Conservation (phyloP, 2,797 vertebrate genomes). For the Xenentodon cancila region DNA sequence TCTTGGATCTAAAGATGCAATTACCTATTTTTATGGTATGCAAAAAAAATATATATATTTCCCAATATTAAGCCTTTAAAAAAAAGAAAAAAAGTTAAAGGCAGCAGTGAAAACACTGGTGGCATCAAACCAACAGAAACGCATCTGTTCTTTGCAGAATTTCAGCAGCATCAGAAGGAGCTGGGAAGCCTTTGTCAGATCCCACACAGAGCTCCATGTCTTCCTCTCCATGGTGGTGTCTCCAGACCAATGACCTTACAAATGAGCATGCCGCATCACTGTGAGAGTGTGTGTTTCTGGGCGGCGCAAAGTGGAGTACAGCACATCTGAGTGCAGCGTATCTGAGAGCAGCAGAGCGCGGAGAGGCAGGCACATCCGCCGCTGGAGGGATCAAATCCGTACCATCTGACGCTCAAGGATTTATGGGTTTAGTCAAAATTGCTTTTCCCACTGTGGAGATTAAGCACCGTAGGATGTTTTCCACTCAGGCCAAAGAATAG, state of each 20-base stretch:
- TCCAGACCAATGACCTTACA: conserved; percentile 75
- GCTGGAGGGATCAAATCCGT: conserved; percentile 86
- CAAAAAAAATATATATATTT: too few species aligned
- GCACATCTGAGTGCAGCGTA: conserved; percentile 72
- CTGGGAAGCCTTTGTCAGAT: conserved; percentile 35
- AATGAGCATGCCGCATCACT: conserved; percentile 77
- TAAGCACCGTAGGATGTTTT: conserved; percentile 84
- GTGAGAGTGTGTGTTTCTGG: conserved; percentile 79
- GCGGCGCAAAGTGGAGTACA: conserved; percentile 75
- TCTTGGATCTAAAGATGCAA: conserved; percentile 3
- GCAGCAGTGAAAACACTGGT: not conserved
- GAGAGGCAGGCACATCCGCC: conserved; percentile 78
- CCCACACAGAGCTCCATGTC: conserved; percentile 35
- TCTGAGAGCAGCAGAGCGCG: conserved; percentile 67
- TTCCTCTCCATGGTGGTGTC: conserved; percentile 43
- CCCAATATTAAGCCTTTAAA: not conserved
- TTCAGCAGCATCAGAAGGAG: conserved; percentile 29
- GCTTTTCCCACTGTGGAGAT: conserved; percentile 87
- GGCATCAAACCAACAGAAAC: conserved; percentile 7
- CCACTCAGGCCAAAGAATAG: conserved; percentile 72
- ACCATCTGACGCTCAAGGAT: conserved; percentile 88
- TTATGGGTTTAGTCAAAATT: conserved; percentile 89
- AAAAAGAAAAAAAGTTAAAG: not conserved
- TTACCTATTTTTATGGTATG: conserved; percentile 4
- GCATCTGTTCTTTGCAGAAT: conserved; percentile 15